These are phyloP conservation scores for Ganaspis brasiliensis DNA, from an alignment of 2,888 invertebrate genomes.

Conservation along the genomic window DNA sequence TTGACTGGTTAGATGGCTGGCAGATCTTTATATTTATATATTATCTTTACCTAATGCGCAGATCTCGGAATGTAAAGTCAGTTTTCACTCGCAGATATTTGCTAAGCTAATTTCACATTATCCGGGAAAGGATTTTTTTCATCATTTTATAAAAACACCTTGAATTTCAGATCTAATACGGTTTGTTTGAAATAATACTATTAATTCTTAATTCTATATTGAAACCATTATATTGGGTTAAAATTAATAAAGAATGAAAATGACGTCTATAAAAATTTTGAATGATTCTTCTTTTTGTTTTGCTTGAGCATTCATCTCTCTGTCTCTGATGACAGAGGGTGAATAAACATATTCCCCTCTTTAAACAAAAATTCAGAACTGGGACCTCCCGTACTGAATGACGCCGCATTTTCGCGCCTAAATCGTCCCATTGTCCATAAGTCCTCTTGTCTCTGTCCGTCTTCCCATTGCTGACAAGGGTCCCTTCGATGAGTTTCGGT, in stretches of 20 bases:
- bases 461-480: constrained; percentile 67
- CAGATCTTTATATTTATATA: constrained; percentile 8
- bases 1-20: constrained; percentile 13
- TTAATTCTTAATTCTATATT: too few relatives aligned
- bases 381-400: constrained; percentile 77
- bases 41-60: constrained; percentile 37
- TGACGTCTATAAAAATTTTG: neutral
- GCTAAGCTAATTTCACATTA: constrained; percentile 33
- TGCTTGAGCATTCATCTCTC: constrained; percentile 26
- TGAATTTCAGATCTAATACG: too few relatives aligned
- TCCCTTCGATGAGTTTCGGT: constrained; percentile 68
- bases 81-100: constrained; percentile 29
- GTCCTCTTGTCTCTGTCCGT: constrained; percentile 65
- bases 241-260: neutral
- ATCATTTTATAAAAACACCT: neutral
- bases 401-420: constrained; percentile 72
- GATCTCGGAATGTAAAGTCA: constrained; percentile 32
- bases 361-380: constrained; percentile 70
- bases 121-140: neutral
- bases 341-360: constrained; percentile 64
- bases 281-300: constrained; percentile 41
- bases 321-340: constrained; percentile 39
- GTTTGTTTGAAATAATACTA: too few relatives aligned
- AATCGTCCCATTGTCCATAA: constrained; percentile 72
- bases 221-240: too few relatives aligned